Percentiles rank a stretch among this genome's conserved stretches.
These are phyloP conservation scores for Bagarius yarrelli DNA, from an alignment of 2,113 vertebrate species.

Conservation along the genomic window DNA sequence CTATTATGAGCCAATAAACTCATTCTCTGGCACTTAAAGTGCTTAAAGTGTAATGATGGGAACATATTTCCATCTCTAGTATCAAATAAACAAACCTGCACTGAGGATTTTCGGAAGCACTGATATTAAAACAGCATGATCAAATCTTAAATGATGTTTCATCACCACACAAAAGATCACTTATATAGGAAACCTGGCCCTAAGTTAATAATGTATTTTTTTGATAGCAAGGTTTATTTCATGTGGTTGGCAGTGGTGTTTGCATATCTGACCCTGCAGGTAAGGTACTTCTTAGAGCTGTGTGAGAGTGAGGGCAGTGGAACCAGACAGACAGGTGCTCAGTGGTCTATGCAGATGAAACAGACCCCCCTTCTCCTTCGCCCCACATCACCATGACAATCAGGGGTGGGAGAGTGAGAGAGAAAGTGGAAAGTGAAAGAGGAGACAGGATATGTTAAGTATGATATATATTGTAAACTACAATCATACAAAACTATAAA, in stretches of 20 bases:
- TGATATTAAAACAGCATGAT: slow-evolving; percentile 7
- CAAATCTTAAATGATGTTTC: slow-evolving; percentile 18
- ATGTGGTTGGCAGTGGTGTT: background rate
- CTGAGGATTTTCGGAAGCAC: background rate
- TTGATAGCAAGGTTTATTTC: background rate
- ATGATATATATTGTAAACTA: background rate
- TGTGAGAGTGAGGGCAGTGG: slow-evolving; percentile 5
- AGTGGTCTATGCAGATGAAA: slow-evolving; percentile 27
- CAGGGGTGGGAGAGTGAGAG: slow-evolving; percentile 44
- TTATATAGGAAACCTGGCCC: slow-evolving; percentile 5
- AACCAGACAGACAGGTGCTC: slow-evolving; percentile 48
- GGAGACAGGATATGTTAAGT: background rate
- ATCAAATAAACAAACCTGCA: slow-evolving; percentile 18
- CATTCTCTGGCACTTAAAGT: background rate
- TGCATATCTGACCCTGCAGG: background rate
- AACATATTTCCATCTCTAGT: background rate
- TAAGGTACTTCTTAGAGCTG: background rate
- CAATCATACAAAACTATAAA: background rate
- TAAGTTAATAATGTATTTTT: background rate
- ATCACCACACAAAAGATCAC: slow-evolving; percentile 16
- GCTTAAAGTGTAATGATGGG: slow-evolving; percentile 1
- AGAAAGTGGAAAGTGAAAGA: background rate
- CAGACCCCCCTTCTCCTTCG: background rate
- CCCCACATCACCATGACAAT: slow-evolving; percentile 45
- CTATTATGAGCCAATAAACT: slow-evolving; percentile 3